phyloP scores from a whole-genome alignment of 1,140 invertebrate genomes.

The Drosophila saltans region DNA sequence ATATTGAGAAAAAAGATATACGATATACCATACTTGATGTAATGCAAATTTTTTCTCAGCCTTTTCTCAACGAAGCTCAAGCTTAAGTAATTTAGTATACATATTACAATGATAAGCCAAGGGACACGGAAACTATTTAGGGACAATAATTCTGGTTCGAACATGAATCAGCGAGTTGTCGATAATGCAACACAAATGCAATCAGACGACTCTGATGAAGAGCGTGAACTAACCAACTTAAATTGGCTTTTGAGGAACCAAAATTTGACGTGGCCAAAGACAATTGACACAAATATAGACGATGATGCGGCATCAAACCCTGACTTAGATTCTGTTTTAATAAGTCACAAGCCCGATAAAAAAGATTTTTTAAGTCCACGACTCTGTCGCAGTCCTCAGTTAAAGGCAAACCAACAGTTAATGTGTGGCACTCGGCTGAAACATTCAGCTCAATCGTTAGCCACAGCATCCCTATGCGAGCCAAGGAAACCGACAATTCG shows the following conservation, averaged over 20 bases:
- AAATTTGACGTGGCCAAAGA: constrained; percentile 64
- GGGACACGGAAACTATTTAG: constrained; percentile 8
- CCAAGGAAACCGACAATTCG: constrained; percentile 6
- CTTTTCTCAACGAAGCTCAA: no score
- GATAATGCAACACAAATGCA: constrained; percentile 1
- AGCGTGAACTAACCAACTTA: constrained; percentile 72
- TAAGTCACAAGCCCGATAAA: neutral
- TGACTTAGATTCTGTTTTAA: neutral
- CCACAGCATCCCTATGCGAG: neutral
- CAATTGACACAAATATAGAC: constrained; percentile 31
- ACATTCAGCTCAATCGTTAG: constrained; percentile 4
- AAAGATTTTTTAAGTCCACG: neutral
- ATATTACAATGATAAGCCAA: constrained; percentile 12
- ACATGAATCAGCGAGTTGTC: neutral
- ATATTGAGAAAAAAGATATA: no score
- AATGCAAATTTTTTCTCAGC: no score
- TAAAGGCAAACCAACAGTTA: neutral
- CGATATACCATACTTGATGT: no score
- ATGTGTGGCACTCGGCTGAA: neutral
- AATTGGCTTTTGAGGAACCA: constrained; percentile 76
- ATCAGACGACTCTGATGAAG: constrained; percentile 61
- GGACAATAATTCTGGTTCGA: neutral
- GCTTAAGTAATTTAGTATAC: neutral
- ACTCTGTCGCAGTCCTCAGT: neutral
- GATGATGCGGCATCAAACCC: constrained; percentile 24